Evolutionary conservation across 2,888 invertebrate species (phyloP).

Genomic region (Thysanoteuthis rhombus): DNA sequence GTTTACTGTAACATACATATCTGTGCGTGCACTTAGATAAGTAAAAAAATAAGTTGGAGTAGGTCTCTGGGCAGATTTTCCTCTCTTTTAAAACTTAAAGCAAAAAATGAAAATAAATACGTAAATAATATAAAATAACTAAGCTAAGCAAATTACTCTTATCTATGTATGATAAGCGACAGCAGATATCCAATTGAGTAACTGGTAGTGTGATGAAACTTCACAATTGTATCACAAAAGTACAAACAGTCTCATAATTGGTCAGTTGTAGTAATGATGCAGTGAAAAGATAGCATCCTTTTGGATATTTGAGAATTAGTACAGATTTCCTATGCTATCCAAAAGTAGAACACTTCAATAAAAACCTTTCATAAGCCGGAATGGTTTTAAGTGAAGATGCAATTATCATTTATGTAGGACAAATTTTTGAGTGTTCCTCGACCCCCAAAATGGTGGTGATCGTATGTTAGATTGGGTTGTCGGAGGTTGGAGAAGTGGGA

Average conservation of each 20-base stretch:
- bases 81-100: background rate
- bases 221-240: no score
- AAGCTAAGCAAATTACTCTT: background rate
- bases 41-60: background rate
- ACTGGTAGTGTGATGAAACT: background rate
- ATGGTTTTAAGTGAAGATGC: no score
- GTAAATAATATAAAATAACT: no score
- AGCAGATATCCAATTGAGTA: background rate
- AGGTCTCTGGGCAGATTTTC: background rate
- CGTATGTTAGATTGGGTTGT: no score
- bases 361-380: no score
- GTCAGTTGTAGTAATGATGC: background rate
- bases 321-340: no score
- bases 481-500: no score
- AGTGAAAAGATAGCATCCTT: background rate
- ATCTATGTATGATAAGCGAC: background rate
- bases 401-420: no score
- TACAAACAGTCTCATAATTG: background rate
- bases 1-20: background rate
- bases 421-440: no score
- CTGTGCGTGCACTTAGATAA: background rate
- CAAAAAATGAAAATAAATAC: background rate
- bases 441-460: no score
- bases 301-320: background rate
- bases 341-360: no score